Conservation (phyloP, 2,888 invertebrate genomes). For the Watsonalla cultraria region DNA sequence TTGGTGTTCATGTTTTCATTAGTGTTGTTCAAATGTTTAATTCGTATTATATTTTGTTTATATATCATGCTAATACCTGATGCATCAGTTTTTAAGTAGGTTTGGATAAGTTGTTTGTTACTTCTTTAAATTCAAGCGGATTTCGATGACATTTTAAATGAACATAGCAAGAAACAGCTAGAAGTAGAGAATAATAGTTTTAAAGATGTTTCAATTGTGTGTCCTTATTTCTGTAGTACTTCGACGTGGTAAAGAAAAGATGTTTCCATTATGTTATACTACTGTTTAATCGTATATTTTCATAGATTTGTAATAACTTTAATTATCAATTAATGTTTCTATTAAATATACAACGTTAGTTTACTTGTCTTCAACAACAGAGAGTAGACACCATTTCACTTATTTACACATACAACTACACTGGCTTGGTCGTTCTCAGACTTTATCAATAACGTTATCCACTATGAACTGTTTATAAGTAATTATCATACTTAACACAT, state of each 20-base stretch:
- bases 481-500: slow-evolving; percentile 23
- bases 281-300: slow-evolving; percentile 67
- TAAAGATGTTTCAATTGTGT: too few species aligned
- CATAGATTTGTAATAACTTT: slow-evolving; percentile 49
- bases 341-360: slow-evolving; percentile 68
- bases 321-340: slow-evolving; percentile 54
- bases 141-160: too few species aligned
- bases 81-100: too few species aligned
- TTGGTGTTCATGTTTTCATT: too few species aligned
- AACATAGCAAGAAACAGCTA: too few species aligned
- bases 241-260: slow-evolving; percentile 36
- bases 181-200: too few species aligned
- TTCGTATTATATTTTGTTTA: too few species aligned
- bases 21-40: too few species aligned
- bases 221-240: slow-evolving; percentile 4
- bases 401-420: slow-evolving; percentile 70
- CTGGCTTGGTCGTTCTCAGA: slow-evolving; percentile 76
- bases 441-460: slow-evolving; percentile 55
- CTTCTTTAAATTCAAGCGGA: too few species aligned
- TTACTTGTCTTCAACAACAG: slow-evolving; percentile 57
- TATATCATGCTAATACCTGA: too few species aligned
- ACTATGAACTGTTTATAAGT: slow-evolving; percentile 36
- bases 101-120: too few species aligned
- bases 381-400: slow-evolving; percentile 49
- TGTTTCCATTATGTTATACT: slow-evolving; percentile 35